Base-by-base conservation (phyloP, 2,113 vertebrate genomes). In the Cnemophilus loriae region DNA sequence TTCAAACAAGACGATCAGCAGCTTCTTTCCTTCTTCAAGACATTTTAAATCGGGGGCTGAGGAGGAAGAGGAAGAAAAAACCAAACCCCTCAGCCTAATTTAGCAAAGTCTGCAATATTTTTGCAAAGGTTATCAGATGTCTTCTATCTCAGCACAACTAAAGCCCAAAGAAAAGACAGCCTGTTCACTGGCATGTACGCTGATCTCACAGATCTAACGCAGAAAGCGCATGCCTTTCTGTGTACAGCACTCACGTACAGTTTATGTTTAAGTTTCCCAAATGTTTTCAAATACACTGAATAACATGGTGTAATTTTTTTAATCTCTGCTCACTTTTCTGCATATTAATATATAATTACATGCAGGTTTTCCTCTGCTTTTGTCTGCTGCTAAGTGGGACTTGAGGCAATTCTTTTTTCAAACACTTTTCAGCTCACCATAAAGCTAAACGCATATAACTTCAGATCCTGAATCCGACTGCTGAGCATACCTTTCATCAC, bases 401-500 rank as follows among this genome's bases (percentile, higher is more conserved):
- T 94, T 65, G 17, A 80, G 68, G 61, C 88, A 53, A 70, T 83
- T 90, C 46, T 95, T 57, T 46, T 89, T 92, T 90, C 55, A 64
- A 86, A 89, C 3, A 10, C 39, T 89, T 93, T 93, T 71, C 89
- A 84, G 73, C 68, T 91, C 89, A 79, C 55, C 26, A 15, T 91
- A 89, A 90, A 79, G 80, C 47, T 83, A 85, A 94, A 90, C 5
- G 28, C 77, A 22, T 56, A 91, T 59, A 90, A 90, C 87, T 94
- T 93, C 68, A 77, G 87, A 85, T n/a, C 85, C 49, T 59, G 53
- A 83, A 89, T 81, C 64, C 6, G 21, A 84, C 92, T 52, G 42
- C 79, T 57, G 85, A 93, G 63, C 89, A 68, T 81, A 96, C 91
- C 94, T 97, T 97, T 97, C 95, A 93, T 89, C 95, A 89, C 94